A percentile compares a stretch with the other conserved stretches of the same genome.
Conservation (phyloP, 2,113 vertebrate species). For the Zingel zingel region DNA sequence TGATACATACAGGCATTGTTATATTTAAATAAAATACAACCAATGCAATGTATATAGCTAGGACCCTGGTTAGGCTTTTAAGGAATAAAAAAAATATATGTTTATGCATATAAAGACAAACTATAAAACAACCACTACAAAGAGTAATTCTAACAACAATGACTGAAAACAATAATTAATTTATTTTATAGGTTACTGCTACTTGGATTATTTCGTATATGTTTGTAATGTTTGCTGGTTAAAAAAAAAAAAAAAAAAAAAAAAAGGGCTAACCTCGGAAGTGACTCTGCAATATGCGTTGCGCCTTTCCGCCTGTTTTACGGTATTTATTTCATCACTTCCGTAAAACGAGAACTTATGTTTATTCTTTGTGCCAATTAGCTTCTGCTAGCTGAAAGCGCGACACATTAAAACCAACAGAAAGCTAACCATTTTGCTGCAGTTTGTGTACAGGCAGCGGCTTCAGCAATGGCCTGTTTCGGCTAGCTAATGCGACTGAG, state of each 20-base stretch:
- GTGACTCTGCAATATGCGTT: neutral
- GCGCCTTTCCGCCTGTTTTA: constrained; percentile 14
- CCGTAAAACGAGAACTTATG: constrained; percentile 40
- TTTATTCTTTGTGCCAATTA: constrained; percentile 42
- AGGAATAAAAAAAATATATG: neutral
- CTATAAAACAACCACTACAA: neutral
- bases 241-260: neutral
- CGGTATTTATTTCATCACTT: constrained; percentile 67
- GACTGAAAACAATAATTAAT: neutral
- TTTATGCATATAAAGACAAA: neutral
- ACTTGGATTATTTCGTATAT: neutral
- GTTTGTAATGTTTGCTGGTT: neutral
- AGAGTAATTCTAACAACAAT: neutral
- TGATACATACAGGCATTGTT: neutral
- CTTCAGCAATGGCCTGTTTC: neutral
- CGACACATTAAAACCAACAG: neutral
- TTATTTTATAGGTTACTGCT: neutral
- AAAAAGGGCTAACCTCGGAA: neutral
- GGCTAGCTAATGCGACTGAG: neutral
- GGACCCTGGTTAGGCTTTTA: neutral
- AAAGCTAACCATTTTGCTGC: neutral
- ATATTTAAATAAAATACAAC: constrained; percentile 1
- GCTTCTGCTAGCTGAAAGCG: constrained; percentile 24
- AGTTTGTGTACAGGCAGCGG: neutral
- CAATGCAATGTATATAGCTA: neutral